Evolutionary conservation across 2,888 invertebrate genomes (phyloP).

Genomic region (Strigamia maritima): DNA sequence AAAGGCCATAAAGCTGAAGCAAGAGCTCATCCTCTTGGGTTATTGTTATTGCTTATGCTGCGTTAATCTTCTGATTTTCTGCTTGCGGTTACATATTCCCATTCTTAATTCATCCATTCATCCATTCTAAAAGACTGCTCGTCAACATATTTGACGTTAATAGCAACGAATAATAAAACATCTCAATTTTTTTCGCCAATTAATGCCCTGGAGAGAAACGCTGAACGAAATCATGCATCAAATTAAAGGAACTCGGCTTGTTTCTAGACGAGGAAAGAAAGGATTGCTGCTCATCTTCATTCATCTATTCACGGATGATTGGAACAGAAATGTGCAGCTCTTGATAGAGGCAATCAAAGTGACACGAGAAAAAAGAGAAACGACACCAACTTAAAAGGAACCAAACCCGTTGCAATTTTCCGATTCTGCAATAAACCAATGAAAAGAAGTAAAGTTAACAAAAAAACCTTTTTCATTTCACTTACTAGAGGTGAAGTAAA

Average conservation of each 20-base stretch:
- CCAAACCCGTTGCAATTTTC: background rate
- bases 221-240: no score
- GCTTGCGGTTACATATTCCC: background rate
- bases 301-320: conserved; percentile 6
- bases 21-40: background rate
- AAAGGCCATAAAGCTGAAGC: background rate
- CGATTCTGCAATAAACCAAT: background rate
- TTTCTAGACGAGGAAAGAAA: background rate
- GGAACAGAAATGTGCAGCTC: background rate
- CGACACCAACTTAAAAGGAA: conserved; percentile 10
- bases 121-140: background rate
- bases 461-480: background rate
- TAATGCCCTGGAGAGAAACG: background rate
- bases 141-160: background rate
- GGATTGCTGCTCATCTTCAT: background rate
- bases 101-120: background rate
- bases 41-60: background rate
- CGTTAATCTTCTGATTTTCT: background rate
- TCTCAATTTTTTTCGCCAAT: background rate
- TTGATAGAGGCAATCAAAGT: conserved; percentile 19
- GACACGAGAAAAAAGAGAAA: background rate
- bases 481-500: background rate
- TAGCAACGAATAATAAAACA: background rate
- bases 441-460: background rate
- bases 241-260: background rate